These are phyloP conservation scores for Eupleurogrammus muticus DNA, from an alignment of 2,797 vertebrate species.

Conservation along the genomic window DNA sequence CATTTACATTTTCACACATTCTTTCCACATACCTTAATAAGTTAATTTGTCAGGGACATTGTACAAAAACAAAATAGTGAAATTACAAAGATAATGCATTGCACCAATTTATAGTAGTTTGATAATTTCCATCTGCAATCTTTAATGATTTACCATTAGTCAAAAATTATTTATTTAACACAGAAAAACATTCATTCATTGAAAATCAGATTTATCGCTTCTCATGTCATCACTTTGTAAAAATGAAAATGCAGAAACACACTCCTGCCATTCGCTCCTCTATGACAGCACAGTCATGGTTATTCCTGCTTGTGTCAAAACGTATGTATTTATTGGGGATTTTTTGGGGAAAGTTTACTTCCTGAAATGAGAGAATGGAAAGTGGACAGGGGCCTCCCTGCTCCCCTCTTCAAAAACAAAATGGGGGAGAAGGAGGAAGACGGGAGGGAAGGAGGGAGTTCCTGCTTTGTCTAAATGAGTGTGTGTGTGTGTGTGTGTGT, in stretches of 20 bases:
- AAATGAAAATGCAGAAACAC: background rate
- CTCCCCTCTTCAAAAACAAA: slow-evolving; percentile 54
- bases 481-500: slow-evolving; percentile 36
- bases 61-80: too few relatives aligned
- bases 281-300: background rate
- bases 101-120: too few relatives aligned
- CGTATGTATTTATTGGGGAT: background rate
- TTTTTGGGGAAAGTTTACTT: background rate
- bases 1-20: too few relatives aligned
- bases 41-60: background rate
- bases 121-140: background rate
- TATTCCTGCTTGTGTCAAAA: background rate
- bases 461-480: slow-evolving; percentile 62
- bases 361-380: slow-evolving; percentile 13
- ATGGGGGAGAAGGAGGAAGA: slow-evolving; percentile 60
- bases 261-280: background rate
- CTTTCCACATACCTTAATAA: background rate
- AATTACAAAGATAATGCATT: too few relatives aligned
- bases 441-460: slow-evolving; percentile 43
- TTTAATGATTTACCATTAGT: background rate
- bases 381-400: slow-evolving; percentile 11
- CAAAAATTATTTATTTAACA: background rate
- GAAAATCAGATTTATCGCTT: background rate
- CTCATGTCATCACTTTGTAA: background rate
- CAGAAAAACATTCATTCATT: background rate